These are phyloP conservation scores for Erpornis zantholeuca DNA, from an alignment of 2,113 vertebrate species.

Conservation along the genomic window DNA sequence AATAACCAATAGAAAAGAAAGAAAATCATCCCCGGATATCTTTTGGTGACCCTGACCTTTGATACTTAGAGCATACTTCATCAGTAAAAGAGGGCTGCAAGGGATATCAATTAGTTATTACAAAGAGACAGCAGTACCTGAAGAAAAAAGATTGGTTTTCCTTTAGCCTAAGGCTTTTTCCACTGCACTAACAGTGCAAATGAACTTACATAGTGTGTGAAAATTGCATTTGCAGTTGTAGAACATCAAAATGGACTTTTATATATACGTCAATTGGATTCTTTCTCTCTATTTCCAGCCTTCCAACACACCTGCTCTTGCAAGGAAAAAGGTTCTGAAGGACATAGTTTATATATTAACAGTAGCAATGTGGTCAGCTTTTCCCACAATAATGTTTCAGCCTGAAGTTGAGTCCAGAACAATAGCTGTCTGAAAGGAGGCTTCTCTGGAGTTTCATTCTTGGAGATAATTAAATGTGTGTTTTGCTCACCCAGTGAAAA, in stretches of 20 bases:
- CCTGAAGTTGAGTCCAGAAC: not conserved
- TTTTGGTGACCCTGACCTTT: not conserved
- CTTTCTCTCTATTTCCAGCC: not conserved
- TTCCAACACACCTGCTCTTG: not conserved
- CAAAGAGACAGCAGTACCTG: not conserved
- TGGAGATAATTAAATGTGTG: not conserved
- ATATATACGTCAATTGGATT: not conserved
- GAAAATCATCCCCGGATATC: not conserved
- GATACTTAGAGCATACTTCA: not conserved
- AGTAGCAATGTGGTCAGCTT: not conserved
- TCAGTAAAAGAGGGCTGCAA: not conserved
- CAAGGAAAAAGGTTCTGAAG: not conserved
- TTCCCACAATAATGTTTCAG: not conserved
- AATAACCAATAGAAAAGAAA: not conserved
- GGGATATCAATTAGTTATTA: not conserved
- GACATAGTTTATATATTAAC: not conserved
- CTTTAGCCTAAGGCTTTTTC: not conserved
- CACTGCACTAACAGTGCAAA: not conserved
- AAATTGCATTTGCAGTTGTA: not conserved
- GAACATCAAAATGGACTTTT: not conserved
- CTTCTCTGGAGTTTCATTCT: not conserved
- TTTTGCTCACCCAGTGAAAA: not conserved
- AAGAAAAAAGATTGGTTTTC: not conserved
- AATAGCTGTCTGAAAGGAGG: not conserved
- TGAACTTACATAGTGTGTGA: not conserved